phyloP scores from a whole-genome alignment of 2,888 invertebrate genomes.

The Drosophila pseudotalamancana region DNA sequence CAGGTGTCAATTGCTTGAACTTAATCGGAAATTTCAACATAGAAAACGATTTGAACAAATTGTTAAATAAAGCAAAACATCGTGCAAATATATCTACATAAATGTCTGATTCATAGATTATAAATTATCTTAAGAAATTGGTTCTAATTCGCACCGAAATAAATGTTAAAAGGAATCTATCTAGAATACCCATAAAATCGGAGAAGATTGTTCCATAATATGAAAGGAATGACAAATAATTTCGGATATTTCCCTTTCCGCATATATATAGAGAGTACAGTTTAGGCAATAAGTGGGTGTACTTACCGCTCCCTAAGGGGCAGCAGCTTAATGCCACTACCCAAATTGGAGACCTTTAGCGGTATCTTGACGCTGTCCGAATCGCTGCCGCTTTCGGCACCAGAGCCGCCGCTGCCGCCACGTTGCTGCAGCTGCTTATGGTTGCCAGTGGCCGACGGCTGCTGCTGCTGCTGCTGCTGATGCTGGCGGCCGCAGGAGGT shows the following conservation, averaged over 20 bases:
- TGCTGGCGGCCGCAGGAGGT: constrained; percentile 78
- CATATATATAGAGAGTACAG: too few species aligned
- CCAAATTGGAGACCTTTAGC: constrained; percentile 85
- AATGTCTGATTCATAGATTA: constrained; percentile 1
- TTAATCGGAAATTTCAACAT: constrained; percentile 39
- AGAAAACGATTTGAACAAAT: neutral
- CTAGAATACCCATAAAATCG: too few species aligned
- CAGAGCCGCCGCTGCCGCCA: constrained; percentile 71
- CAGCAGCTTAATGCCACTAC: constrained; percentile 76
- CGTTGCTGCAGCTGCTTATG: constrained; percentile 63
- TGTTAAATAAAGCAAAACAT: neutral
- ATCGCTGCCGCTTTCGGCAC: constrained; percentile 88
- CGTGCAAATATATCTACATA: neutral
- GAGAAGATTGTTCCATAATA: too few species aligned
- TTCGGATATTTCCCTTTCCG: too few species aligned
- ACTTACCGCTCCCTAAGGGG: constrained; percentile 87
- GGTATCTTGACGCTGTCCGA: constrained; percentile 90
- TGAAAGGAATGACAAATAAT: too few species aligned
- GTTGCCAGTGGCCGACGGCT: constrained; percentile 60
- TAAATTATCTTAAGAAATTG: neutral
- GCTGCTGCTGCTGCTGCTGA: constrained; percentile 59
- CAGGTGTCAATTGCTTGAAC: constrained; percentile 54
- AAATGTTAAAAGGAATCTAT: too few species aligned
- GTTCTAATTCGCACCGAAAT: too few species aligned
- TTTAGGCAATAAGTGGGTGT: neutral